A percentile compares a stretch with the other conserved stretches of the same genome.
phyloP scores from a whole-genome alignment of 2,888 invertebrate genomes.

The Drosophila formosana region DNA sequence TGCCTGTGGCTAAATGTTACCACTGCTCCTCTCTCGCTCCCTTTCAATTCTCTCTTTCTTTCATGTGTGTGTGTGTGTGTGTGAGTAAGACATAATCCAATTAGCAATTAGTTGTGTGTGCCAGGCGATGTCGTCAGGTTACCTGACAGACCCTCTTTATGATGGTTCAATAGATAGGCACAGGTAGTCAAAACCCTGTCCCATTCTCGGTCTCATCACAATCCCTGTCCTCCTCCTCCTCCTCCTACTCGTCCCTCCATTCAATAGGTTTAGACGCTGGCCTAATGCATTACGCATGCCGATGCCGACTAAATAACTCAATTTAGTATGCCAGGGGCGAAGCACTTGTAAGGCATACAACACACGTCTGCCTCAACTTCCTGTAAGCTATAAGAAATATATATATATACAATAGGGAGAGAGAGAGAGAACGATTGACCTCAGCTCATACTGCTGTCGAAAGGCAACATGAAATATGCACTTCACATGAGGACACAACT shows the following conservation, averaged over 20 bases:
- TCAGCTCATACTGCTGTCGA: not conserved
- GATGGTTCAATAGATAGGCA: slow-evolving; percentile 64
- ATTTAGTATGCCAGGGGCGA: slow-evolving; percentile 58
- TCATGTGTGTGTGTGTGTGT: slow-evolving; percentile 4
- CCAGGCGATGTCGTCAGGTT: slow-evolving; percentile 66
- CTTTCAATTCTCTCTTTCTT: not conserved
- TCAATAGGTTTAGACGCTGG: slow-evolving; percentile 32
- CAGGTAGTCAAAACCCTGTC: slow-evolving; percentile 14
- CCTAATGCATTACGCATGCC: slow-evolving; percentile 64
- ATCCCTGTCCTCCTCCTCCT: not conserved
- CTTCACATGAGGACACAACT: not conserved
- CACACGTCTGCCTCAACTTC: slow-evolving; percentile 62
- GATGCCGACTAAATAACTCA: slow-evolving; percentile 61
- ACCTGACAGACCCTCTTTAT: slow-evolving; percentile 61
- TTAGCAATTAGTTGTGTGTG: slow-evolving; percentile 78
- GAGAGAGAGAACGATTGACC: too few relatives aligned
- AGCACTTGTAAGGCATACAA: slow-evolving; percentile 63
- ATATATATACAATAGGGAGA: too few relatives aligned
- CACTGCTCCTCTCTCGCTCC: not conserved
- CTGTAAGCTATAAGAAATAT: slow-evolving; percentile 17
- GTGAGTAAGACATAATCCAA: slow-evolving; percentile 74
- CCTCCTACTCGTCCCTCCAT: not conserved
- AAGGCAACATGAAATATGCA: not conserved
- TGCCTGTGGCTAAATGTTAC: slow-evolving; percentile 39
- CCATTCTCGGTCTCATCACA: not conserved